Evolutionary conservation across 1,140 invertebrate species (phyloP), one percentile per base, ranked within the genome.

Genomic region (Drosophila murphyi): DNA sequence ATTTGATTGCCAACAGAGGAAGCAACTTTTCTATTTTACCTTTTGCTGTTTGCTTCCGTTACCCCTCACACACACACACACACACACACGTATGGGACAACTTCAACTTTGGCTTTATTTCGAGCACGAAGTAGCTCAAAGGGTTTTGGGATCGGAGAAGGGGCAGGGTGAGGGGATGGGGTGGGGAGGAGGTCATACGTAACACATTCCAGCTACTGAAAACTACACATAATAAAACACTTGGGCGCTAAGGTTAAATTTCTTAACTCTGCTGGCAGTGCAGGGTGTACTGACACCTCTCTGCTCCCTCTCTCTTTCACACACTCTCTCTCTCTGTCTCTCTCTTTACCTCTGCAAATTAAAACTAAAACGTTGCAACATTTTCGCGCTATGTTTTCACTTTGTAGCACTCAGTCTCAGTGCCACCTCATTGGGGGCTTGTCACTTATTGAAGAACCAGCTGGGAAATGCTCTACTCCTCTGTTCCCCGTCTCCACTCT

Each of bases 211-310:
- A 75, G 43, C 70, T 76, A 67, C 70, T 74, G 67, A 64, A 70
- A 80, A 82, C 85, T 89, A 72, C 80, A 88, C 77, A 88, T 83
- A 89, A 88, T 89, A 89, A 88, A 88, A 89, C 85, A 89, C 83
- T 87, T 73, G 83, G 83, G 72, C 64, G 76, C 85, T 80, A 88
- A 88, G 85, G 83, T 83, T 89, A 88, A 83, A 88, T 88, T 88
- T 77, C 80, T 71, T 63, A 2, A 39, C 34, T 32, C 69, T 28
- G 12, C 29, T 20, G 20, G 3, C 10, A 8, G 45, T 37, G n/a
- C 29, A 32, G 54, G 64, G 63, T 59, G 63, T 68, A 47, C 41
- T 39, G 2, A n/a, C 20, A 28, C 6, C 45, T 10, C 39, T 39
- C 10, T 20, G 4, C 29, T 10, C 7, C 4, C 50, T 8, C 7